A percentile compares a stretch with the other conserved stretches of the same genome.
phyloP scores from a whole-genome alignment of 1,140 invertebrate species.

The Thaumatotibia leucotreta region DNA sequence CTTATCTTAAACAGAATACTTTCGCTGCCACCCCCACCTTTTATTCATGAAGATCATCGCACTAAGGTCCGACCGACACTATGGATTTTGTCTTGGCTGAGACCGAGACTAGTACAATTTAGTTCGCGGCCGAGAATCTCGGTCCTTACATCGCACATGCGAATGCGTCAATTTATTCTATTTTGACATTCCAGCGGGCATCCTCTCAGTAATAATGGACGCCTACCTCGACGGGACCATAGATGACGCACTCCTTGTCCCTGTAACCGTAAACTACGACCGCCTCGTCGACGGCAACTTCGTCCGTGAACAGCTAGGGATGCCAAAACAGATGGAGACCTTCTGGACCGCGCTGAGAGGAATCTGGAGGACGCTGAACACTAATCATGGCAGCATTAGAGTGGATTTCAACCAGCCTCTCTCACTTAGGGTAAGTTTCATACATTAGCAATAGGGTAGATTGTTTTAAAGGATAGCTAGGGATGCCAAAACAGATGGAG shows the following conservation, averaged over 20 bases:
- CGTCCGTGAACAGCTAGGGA: constrained; percentile 91
- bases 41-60: too few species aligned
- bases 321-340: constrained; percentile 91
- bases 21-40: too few species aligned
- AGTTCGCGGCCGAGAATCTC: too few species aligned
- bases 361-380: constrained; percentile 89
- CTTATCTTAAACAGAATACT: too few species aligned
- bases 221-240: constrained; percentile 91
- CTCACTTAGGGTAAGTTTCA: constrained; percentile 78
- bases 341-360: constrained; percentile 88
- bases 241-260: constrained; percentile 93
- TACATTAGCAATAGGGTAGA: too few species aligned
- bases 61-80: too few species aligned
- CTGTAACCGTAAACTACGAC: constrained; percentile 95
- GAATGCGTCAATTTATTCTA: neutral
- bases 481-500: too few species aligned
- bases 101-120: too few species aligned
- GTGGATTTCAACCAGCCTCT: constrained; percentile 96
- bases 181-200: constrained; percentile 81
- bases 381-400: constrained; percentile 92
- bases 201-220: constrained; percentile 95
- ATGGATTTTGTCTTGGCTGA: too few species aligned
- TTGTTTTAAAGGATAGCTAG: too few species aligned
- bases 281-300: constrained; percentile 95
- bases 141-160: too few species aligned